phyloP scores from a whole-genome alignment of 2,113 vertebrate genomes.

The Callorhinus ursinus region DNA sequence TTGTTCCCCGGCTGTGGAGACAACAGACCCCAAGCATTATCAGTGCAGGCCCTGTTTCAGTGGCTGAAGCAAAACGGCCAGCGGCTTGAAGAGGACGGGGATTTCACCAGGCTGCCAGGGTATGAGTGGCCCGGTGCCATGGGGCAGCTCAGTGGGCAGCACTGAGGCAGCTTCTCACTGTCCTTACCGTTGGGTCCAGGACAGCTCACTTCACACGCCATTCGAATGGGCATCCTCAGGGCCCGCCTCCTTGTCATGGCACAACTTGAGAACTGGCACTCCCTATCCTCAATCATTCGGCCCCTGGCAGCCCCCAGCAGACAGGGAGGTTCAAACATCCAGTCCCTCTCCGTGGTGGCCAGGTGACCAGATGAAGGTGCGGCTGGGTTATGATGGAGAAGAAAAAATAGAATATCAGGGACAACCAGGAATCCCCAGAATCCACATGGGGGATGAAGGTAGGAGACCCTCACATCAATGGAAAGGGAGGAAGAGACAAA shows the following conservation, averaged over 20 bases:
- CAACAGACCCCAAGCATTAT: neutral
- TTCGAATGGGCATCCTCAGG: neutral
- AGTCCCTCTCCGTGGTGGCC: accelerated
- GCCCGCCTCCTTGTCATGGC: too few species aligned
- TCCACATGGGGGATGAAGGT: accelerated
- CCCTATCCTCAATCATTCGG: accelerated
- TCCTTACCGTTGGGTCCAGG: neutral
- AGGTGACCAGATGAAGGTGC: accelerated
- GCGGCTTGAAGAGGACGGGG: neutral
- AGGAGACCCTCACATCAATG: accelerated
- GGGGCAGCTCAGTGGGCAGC: neutral
- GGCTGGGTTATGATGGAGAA: neutral
- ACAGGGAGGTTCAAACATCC: neutral
- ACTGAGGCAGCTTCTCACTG: too few species aligned
- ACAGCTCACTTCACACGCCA: neutral
- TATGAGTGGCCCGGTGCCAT: accelerated
- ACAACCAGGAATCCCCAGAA: neutral
- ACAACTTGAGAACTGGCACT: neutral
- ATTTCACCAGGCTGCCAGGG: neutral
- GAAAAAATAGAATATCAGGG: too few species aligned
- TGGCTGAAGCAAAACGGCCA: neutral
- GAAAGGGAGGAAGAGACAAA: neutral
- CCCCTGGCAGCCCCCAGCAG: accelerated
- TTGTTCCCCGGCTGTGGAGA: neutral
- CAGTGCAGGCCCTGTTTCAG: neutral